Evolutionary conservation across 2,888 invertebrate genomes (phyloP), one percentile per base, ranked within the genome.

Genomic region (Scaptomyza caliginosa): DNA sequence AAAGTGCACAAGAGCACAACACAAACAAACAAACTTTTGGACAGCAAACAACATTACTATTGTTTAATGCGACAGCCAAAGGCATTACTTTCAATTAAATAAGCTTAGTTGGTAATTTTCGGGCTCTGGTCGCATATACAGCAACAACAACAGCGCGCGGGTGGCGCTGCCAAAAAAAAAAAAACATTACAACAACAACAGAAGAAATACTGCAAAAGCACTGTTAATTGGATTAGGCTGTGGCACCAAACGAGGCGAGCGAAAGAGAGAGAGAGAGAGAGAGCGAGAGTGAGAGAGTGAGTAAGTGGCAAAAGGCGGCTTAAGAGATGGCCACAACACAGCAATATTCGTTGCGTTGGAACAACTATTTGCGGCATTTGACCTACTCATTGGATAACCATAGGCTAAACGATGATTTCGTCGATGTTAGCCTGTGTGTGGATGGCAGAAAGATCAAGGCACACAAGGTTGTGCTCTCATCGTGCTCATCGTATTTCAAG

Each of bases 281-380:
- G 30, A 8, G 4, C 1, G 38, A 30, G 46, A 19, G 39, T 10
- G 38, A 2, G 43, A n/a, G n/a, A 43, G 30, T 24, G 19, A 13
- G 23, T 7, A 2, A 2, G 28, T 2, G 13, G 3, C 19, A 10
- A 13, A 13, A 21, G 46, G 36, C 39, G 24, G 38, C 36, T 19
- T 23, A 16, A 45, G 72, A 46, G 21, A 93, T 93, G 93, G 92
- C 93, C 81, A 92, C 94, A 91, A 94, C 94, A 90, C 95, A 96
- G 90, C 96, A 96, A 89, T 97, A 96, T 92, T 96, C 96, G 73
- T 92, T 97, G 78, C 94, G 96, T 75, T 97, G 97, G 97, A 96
- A 96, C 91, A 96, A 96, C 92, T 96, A 96, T 90, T 93, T 95
- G 89, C 93, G 93, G 86, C 95, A 95, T 91, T 94, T 97, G 87